Evolutionary conservation across 2,888 invertebrate species (phyloP).

Genomic region (Eupithecia subumbrata): DNA sequence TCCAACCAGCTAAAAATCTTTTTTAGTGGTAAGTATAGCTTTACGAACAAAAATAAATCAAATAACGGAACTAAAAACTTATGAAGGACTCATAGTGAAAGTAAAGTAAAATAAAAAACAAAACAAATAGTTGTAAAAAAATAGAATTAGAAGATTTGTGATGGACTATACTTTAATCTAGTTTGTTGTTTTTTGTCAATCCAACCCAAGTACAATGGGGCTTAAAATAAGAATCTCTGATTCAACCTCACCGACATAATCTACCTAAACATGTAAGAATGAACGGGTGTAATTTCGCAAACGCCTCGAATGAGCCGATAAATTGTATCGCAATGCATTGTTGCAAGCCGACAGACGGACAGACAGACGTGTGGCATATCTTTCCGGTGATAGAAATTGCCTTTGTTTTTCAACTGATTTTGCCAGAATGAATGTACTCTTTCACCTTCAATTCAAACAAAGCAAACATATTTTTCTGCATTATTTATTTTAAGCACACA

Average conservation of each 20-base stretch:
- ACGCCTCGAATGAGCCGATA: conserved; percentile 24
- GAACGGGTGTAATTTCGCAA: conserved; percentile 26
- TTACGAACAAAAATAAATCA: not conserved
- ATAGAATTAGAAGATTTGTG: not conserved
- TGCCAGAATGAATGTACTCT: conserved; percentile 3
- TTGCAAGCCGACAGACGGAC: conserved; percentile 27
- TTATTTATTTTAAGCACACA: not conserved
- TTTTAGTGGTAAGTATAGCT: too few relatives aligned
- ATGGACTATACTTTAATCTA: not conserved
- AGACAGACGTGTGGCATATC: conserved; percentile 19
- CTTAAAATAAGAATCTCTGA: not conserved
- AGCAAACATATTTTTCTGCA: conserved; percentile 6
- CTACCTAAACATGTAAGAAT: conserved; percentile 3
- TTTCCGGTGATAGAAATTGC: conserved; percentile 28
- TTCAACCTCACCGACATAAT: not conserved
- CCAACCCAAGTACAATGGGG: not conserved
- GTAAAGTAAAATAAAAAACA: too few relatives aligned
- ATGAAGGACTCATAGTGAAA: too few relatives aligned
- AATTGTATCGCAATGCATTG: conserved; percentile 35
- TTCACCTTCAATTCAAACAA: conserved; percentile 12
- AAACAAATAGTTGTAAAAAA: not conserved
- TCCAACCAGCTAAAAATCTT: not conserved
- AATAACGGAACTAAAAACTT: not conserved
- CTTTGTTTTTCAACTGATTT: conserved; percentile 3
- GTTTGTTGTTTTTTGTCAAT: not conserved